Evolutionary conservation across 2,888 invertebrate species (phyloP).

Genomic region (Rhogogaster chlorosoma): DNA sequence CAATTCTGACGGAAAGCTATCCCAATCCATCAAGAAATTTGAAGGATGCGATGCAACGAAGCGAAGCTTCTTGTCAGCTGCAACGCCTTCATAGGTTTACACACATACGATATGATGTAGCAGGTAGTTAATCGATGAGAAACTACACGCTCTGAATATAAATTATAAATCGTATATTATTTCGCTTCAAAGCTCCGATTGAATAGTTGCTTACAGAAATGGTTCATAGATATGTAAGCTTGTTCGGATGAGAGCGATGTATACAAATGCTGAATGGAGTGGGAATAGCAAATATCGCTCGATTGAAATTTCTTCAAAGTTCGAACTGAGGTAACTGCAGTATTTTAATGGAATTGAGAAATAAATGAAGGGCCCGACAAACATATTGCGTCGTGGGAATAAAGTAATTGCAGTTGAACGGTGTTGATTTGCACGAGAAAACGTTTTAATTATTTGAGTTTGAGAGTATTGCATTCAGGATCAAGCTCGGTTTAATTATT

Average conservation of each 20-base stretch:
- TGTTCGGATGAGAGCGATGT: not conserved
- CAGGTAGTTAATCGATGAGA: constrained; percentile 10
- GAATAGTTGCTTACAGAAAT: not conserved
- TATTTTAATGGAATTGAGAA: not conserved
- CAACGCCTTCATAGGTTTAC: not conserved
- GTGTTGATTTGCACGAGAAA: not conserved
- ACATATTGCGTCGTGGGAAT: not conserved
- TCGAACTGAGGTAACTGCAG: not conserved
- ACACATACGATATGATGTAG: not conserved
- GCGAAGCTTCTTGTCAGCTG: constrained; percentile 1
- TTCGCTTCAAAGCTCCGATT: not conserved
- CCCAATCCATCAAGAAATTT: not conserved
- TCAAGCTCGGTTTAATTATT: constrained; percentile 4
- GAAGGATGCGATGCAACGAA: not conserved
- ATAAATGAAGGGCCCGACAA: not conserved
- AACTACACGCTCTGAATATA: constrained; percentile 15
- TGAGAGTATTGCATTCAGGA: not conserved
- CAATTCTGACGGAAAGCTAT: constrained; percentile 37
- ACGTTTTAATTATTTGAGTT: constrained; percentile 5
- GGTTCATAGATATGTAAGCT: not conserved
- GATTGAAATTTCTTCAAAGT: not conserved
- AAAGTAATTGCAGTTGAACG: not conserved
- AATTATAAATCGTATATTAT: not conserved
- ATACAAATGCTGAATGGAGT: not conserved
- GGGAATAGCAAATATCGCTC: not conserved